Percentiles rank a stretch among this genome's conserved stretches.
These are phyloP conservation scores for Diadromus collaris DNA, from an alignment of 2,888 invertebrate species.

Conservation along the genomic window DNA sequence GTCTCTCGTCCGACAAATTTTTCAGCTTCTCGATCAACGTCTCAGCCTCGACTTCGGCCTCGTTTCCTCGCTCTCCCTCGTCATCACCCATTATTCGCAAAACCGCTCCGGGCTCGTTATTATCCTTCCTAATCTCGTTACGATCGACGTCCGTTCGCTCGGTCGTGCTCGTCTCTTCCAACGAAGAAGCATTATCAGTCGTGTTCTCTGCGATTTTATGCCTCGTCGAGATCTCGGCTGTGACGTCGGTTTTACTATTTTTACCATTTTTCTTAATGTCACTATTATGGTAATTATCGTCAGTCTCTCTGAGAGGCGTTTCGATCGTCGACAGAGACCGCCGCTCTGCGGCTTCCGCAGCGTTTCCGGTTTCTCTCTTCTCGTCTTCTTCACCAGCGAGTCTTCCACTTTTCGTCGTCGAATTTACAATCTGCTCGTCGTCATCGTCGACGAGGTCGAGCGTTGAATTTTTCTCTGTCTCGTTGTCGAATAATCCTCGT, in stretches of 20 bases:
- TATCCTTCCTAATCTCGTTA: conserved; percentile 12
- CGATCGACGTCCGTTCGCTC: background rate
- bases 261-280: background rate
- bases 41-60: background rate
- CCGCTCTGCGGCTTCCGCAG: background rate
- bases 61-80: background rate
- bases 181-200: background rate
- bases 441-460: background rate
- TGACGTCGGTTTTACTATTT: too few species aligned
- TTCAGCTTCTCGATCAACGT: conserved; percentile 13
- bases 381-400: background rate
- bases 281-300: conserved; percentile 15
- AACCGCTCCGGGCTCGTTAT: conserved; percentile 1
- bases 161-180: conserved; percentile 3
- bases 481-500: background rate
- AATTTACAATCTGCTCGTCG: background rate
- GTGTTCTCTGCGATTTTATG: background rate
- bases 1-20: conserved; percentile 2
- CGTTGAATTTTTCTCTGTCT: background rate
- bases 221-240: background rate
- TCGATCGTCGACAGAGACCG: background rate
- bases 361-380: background rate
- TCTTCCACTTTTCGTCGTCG: background rate
- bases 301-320: background rate
- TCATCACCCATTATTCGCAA: conserved; percentile 4